phyloP scores from a whole-genome alignment of 2,888 invertebrate species.

The Lysandra bellargus region DNA sequence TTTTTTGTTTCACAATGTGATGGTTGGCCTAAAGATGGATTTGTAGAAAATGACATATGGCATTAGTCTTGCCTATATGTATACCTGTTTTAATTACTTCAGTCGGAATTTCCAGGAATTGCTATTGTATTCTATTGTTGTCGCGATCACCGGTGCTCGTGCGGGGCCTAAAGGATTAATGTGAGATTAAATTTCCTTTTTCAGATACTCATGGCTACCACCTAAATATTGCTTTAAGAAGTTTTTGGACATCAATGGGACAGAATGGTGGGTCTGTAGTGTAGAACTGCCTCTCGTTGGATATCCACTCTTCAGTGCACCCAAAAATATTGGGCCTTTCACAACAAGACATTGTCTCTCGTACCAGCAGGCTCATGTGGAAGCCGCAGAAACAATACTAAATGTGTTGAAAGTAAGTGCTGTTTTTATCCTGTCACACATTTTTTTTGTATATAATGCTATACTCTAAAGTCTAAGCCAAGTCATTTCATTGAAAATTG shows the following conservation, averaged over 20 bases:
- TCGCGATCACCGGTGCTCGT: too few relatives aligned
- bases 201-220: conserved; percentile 63
- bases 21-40: too few relatives aligned
- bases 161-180: not conserved
- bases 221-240: conserved; percentile 64
- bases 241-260: conserved; percentile 50
- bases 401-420: conserved; percentile 58
- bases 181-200: conserved; percentile 36
- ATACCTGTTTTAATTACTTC: too few relatives aligned
- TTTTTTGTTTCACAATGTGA: not conserved
- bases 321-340: conserved; percentile 58
- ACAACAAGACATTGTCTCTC: conserved; percentile 53
- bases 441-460: too few relatives aligned
- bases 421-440: too few relatives aligned
- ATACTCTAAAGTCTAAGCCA: too few relatives aligned
- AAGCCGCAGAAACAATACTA: conserved; percentile 63
- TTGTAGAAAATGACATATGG: too few relatives aligned
- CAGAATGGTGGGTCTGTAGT: conserved; percentile 57
- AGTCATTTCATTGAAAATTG: too few relatives aligned
- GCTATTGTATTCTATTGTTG: too few relatives aligned
- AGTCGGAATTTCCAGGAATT: too few relatives aligned
- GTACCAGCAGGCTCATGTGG: conserved; percentile 58
- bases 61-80: too few relatives aligned
- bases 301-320: conserved; percentile 51
- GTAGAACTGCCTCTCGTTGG: conserved; percentile 65